Evolutionary conservation across 1,140 invertebrate genomes (phyloP).

Genomic region (Phortica variegata): DNA sequence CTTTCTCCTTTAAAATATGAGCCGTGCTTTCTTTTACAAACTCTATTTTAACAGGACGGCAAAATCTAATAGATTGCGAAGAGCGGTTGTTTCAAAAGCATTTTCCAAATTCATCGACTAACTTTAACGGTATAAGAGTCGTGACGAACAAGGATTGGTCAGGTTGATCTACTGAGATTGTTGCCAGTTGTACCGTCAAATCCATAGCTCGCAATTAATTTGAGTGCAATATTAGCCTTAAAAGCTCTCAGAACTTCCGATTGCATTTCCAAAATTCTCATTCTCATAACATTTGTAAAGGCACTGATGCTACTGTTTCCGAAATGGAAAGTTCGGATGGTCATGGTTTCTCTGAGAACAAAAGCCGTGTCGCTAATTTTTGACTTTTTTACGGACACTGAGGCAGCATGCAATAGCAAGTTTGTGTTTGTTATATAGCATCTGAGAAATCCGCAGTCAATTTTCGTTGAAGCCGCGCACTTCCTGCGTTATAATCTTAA

Average conservation of each 20-base stretch:
- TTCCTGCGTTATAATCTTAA: too few relatives aligned
- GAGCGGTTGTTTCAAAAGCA: not conserved
- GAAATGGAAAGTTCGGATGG: too few relatives aligned
- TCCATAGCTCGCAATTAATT: slow-evolving; percentile 5
- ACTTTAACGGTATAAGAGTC: slow-evolving; percentile 4
- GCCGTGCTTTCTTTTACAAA: not conserved
- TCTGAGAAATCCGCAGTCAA: too few relatives aligned
- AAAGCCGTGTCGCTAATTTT: slow-evolving; percentile 1
- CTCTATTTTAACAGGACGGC: slow-evolving; percentile 11
- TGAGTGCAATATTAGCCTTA: not conserved
- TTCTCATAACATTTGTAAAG: not conserved
- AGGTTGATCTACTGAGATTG: not conserved
- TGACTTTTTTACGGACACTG: not conserved
- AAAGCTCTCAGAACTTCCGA: slow-evolving; percentile 1
- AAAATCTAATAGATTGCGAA: slow-evolving; percentile 8
- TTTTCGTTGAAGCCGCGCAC: too few relatives aligned
- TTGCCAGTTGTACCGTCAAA: slow-evolving; percentile 1
- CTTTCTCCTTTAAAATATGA: too few relatives aligned
- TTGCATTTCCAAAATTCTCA: slow-evolving; percentile 5
- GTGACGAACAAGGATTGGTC: slow-evolving; percentile 8
- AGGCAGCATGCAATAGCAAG: slow-evolving; percentile 4
- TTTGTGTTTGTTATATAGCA: too few relatives aligned
- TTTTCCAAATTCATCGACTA: not conserved
- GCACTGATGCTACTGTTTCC: too few relatives aligned
- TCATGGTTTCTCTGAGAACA: not conserved